A percentile compares a stretch with the other conserved stretches of the same genome.
Conservation (phyloP, 2,113 vertebrate species). For the Oncorhynchus mykiss region DNA sequence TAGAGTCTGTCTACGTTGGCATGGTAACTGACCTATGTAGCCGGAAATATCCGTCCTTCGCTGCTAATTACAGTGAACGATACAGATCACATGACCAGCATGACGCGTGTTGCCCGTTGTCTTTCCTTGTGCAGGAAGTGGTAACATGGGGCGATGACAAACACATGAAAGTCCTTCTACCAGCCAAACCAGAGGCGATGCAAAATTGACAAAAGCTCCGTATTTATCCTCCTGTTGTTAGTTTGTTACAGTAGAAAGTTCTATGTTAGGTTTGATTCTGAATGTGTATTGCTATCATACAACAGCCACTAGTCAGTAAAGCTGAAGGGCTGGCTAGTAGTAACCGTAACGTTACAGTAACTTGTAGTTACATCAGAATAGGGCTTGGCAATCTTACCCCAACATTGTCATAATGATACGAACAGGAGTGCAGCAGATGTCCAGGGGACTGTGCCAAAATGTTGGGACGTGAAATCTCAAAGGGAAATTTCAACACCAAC, state of each 20-base stretch:
- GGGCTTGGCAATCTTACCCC: background rate
- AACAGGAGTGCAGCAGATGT: constrained; percentile 32
- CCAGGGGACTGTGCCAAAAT: constrained; percentile 33
- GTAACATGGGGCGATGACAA: background rate
- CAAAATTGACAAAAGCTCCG: background rate
- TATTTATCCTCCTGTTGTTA: background rate
- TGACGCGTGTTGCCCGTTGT: background rate
- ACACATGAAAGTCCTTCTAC: constrained; percentile 11
- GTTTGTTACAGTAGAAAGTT: background rate
- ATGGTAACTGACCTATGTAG: constrained; percentile 8
- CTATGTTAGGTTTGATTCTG: no score
- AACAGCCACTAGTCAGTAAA: no score
- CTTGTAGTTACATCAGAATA: background rate
- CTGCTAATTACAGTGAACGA: constrained; percentile 4
- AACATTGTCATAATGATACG: constrained; percentile 1
- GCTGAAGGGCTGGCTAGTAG: no score
- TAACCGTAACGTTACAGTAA: background rate
- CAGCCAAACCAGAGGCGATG: no score
- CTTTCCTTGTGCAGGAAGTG: constrained; percentile 11
- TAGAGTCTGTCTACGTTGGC: constrained; percentile 7
- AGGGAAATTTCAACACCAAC: constrained; percentile 2
- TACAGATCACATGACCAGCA: background rate
- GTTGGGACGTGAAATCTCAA: constrained; percentile 7
- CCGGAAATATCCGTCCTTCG: background rate
- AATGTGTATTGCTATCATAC: no score